Evolutionary conservation across 2,113 vertebrate genomes (phyloP), one percentile per base, ranked within the genome.

Genomic region (Caracal caracal): DNA sequence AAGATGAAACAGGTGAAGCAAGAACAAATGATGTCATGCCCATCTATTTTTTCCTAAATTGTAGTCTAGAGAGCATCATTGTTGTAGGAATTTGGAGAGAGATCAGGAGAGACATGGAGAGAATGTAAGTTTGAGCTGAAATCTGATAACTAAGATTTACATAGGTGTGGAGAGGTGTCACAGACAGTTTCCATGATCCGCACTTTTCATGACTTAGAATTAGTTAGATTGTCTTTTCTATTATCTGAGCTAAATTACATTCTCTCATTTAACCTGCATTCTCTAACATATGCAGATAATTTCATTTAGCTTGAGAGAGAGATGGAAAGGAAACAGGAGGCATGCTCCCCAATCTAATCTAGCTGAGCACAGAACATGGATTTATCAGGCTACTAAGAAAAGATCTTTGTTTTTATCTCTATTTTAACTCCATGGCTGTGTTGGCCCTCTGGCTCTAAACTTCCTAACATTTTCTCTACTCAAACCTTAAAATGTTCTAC

Each of bases 161-260:
- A 33, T 30, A 90, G 43, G 33, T 94, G 17, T 68, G 83, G 43
- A 84, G 28, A 90, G 35, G 24, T 82, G 59, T 82, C 89, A 86
- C 56, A 79, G 56, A 86, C 6, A 66, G 59, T 89, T 61, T 7
- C 33, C 51, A 71, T 37, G 76, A 84, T 90, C 87, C n/a, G 43
- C 4, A 56, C 65, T 1, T 91, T 83, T 97, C 59, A 16, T 85
- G 16, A 95, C 5, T 95, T 93, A 63, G n/a, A 35, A 22, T 93
- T 80, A 94, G 89, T 76, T 95, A 43, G 17, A 75, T 84, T 94
- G 16, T 90, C 66, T 61, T 61, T 92, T 80, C 16, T 73, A 26
- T 85, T 93, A 86, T 92, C 33, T 63, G 26, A 73, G 49, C 28
- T 93, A 33, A 73, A 51, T 86, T 65, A 65, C 5, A n/a, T 79